Percentiles rank a stretch among this genome's conserved stretches.
phyloP scores from a whole-genome alignment of 2,888 invertebrate species.

The Hypena proboscidalis region DNA sequence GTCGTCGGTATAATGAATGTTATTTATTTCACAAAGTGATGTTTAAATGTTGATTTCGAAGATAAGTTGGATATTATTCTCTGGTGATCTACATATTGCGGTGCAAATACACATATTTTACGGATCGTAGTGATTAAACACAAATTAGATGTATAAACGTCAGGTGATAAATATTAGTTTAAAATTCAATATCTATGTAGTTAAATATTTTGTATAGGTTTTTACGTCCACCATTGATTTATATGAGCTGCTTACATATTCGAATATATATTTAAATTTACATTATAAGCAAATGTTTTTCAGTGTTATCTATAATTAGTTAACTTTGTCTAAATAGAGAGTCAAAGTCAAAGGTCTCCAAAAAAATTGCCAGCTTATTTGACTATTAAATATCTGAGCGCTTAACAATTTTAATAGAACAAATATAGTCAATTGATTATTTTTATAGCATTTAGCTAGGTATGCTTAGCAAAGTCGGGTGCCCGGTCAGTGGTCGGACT shows the following conservation, averaged over 20 bases:
- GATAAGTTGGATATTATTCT: conserved; percentile 36
- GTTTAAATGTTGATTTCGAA: conserved; percentile 28
- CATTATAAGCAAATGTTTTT: too few species aligned
- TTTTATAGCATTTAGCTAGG: too few species aligned
- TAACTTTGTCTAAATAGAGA: too few species aligned
- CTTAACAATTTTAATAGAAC: neutral
- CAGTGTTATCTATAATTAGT: too few species aligned
- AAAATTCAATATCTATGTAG: conserved; percentile 11
- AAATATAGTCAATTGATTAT: too few species aligned
- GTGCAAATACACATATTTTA: conserved; percentile 21
- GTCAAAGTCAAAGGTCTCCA: too few species aligned
- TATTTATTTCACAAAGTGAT: conserved; percentile 30
- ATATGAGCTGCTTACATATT: neutral
- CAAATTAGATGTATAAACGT: conserved; percentile 35
- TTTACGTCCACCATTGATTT: conserved; percentile 10
- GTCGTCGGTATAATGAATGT: conserved; percentile 28
- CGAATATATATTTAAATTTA: neutral
- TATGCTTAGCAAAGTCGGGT: too few species aligned
- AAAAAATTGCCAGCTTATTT: too few species aligned
- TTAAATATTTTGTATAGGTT: conserved; percentile 8
- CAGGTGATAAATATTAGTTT: conserved; percentile 33
- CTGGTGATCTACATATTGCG: conserved; percentile 23
- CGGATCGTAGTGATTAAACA: conserved; percentile 24
- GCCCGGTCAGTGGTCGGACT: too few species aligned
- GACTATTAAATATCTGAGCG: neutral